Conservation (phyloP, 2,888 invertebrate genomes). For the Notodonta dromedarius region DNA sequence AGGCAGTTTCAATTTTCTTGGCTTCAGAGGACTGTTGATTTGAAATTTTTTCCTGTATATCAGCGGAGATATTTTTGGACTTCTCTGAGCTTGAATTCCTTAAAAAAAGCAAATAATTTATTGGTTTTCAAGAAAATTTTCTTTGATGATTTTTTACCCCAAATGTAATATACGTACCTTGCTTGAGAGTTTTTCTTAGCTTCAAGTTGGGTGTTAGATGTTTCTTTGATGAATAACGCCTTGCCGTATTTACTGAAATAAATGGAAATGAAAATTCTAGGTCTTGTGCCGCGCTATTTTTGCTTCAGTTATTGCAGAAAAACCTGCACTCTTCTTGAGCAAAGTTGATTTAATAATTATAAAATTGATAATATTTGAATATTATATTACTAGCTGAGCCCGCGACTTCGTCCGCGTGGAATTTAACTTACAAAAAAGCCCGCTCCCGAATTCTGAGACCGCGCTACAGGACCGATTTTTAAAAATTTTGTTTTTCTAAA, state of each 20-base stretch:
- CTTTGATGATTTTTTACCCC: too few relatives aligned
- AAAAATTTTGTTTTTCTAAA: too few relatives aligned
- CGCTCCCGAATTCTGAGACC: too few relatives aligned
- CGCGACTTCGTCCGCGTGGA: too few relatives aligned
- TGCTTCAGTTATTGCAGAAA: too few relatives aligned
- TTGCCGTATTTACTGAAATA: conserved; percentile 41
- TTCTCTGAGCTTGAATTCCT: conserved; percentile 35
- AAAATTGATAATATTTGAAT: conserved; percentile 7
- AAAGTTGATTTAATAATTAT: not conserved
- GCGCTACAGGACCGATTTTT: too few relatives aligned
- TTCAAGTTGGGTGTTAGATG: conserved; percentile 29
- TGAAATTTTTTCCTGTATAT: conserved; percentile 61
- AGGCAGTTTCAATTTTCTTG: conserved; percentile 56
- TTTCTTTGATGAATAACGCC: conserved; percentile 42
- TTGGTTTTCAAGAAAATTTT: not conserved
- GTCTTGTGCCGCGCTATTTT: too few relatives aligned
- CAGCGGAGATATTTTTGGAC: conserved; percentile 50
- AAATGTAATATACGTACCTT: conserved; percentile 33
- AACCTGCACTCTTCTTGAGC: too few relatives aligned
- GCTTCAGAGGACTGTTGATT: conserved; percentile 63
- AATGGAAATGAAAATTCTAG: not conserved
- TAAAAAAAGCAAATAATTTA: conserved; percentile 21
- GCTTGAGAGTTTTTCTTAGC: conserved; percentile 34
- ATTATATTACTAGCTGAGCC: too few relatives aligned
- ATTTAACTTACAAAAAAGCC: too few relatives aligned